These are phyloP conservation scores for Corythoichthys intestinalis DNA, from an alignment of 2,113 vertebrate genomes.

Conservation along the genomic window DNA sequence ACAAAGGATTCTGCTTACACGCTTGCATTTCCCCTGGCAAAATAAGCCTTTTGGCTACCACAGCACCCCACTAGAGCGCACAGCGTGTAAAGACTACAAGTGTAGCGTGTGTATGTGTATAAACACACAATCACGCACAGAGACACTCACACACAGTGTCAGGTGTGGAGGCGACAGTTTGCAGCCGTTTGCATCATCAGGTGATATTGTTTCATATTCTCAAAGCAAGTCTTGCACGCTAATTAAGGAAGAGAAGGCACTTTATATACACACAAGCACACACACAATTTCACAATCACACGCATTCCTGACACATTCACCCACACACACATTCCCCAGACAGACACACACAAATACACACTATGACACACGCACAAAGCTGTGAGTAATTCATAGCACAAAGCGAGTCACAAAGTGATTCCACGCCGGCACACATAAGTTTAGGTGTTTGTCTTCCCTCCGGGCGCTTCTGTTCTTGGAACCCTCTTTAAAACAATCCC, in stretches of 20 bases:
- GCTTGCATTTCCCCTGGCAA: slow-evolving; percentile 44
- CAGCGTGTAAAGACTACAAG: slow-evolving; percentile 36
- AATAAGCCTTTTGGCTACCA: slow-evolving; percentile 55
- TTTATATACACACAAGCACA: slow-evolving; percentile 3
- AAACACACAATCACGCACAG: slow-evolving; percentile 35
- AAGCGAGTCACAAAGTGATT: slow-evolving; percentile 8
- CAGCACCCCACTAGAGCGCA: slow-evolving; percentile 33
- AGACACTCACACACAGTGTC: slow-evolving; percentile 35
- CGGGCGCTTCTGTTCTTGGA: slow-evolving; percentile 61
- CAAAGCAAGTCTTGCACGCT: slow-evolving; percentile 56
- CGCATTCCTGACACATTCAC: background rate
- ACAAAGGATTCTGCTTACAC: slow-evolving; percentile 64
- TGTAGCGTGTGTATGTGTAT: slow-evolving; percentile 34
- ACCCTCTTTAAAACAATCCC: slow-evolving; percentile 67
- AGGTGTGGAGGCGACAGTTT: slow-evolving; percentile 57
- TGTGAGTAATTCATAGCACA: slow-evolving; percentile 3
- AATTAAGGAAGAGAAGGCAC: slow-evolving; percentile 49
- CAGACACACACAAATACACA: slow-evolving; percentile 12
- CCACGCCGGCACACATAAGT: background rate
- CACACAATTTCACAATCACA: background rate
- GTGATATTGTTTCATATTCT: slow-evolving; percentile 60
- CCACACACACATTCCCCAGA: background rate
- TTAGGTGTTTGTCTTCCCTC: slow-evolving; percentile 50
- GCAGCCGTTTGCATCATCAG: slow-evolving; percentile 70
- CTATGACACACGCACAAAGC: slow-evolving; percentile 13